phyloP scores from a whole-genome alignment of 2,888 invertebrate genomes.

The Lithophane semibrunnea region DNA sequence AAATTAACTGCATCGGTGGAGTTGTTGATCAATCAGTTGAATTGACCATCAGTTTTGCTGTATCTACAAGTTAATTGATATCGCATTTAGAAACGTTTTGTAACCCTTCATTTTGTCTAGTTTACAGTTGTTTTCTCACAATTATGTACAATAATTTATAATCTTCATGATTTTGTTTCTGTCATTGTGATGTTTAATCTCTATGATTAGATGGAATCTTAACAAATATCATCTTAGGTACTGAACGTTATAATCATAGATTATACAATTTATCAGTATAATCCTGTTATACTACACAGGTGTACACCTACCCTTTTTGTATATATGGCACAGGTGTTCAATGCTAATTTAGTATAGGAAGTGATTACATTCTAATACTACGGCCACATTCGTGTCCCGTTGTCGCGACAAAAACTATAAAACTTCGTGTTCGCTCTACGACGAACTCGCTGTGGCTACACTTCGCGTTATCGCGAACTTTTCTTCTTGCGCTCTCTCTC shows the following conservation, averaged over 20 bases:
- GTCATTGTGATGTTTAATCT: neutral
- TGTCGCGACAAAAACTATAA: no score
- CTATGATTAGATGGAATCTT: slow-evolving; percentile 2
- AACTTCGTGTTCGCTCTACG: no score
- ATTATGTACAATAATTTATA: neutral
- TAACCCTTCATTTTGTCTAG: neutral
- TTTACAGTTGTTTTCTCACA: neutral
- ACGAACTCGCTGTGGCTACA: no score
- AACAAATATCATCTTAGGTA: slow-evolving; percentile 1
- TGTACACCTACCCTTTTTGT: slow-evolving; percentile 9
- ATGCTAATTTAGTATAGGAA: neutral
- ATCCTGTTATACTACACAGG: slow-evolving; percentile 14
- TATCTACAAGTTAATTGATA: slow-evolving; percentile 10
- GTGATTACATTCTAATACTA: no score
- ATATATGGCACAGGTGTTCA: slow-evolving; percentile 8
- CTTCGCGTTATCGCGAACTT: no score
- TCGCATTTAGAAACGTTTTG: neutral
- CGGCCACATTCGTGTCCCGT: no score
- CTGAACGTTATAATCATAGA: slow-evolving; percentile 12
- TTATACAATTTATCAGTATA: slow-evolving; percentile 14
- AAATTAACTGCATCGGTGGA: slow-evolving; percentile 25
- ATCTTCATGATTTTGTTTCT: slow-evolving; percentile 9
- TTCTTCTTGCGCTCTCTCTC: no score
- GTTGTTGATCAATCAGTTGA: slow-evolving; percentile 22
- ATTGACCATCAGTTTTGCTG: slow-evolving; percentile 14